Base-by-base conservation (phyloP, 2,888 invertebrate genomes). In the Drosophila merina region DNA sequence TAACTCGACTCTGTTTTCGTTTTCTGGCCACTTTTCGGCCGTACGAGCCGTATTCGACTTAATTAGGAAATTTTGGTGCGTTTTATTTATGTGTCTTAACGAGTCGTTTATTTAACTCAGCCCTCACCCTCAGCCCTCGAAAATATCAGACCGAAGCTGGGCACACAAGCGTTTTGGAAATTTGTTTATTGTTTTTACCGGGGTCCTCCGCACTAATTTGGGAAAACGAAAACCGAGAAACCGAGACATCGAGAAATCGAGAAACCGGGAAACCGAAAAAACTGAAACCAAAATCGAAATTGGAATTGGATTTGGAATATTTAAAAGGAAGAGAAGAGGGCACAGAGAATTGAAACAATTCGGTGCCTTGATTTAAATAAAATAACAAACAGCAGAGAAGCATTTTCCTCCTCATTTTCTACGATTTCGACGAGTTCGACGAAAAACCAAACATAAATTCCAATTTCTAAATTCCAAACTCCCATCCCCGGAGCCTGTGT, bases 71-170 rank as follows among this genome's bases (percentile, higher is more conserved):
- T 74, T 76, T 67, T 72, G 57, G 69, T 74, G 81, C 78, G 58
- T 86, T 79, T 84, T 85, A 81, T 87, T 88, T 86, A 88, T 86
- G 86, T 77, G 76, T 86, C 80, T 88, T 79, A 88, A 88, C 89
- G 83, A 88, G 77, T 88, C 81, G 87, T 88, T 86, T 80, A 86
- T 86, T 88, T 76, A 86, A 70, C 40, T 42, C 36, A 36, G 6
- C 33, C n/a, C 74, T 57, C 76, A 70, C 69, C 64, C 72, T 50
- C 79, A 26, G 40, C 63, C 31, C 49, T 30, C 64, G 28, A 5
- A n/a, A n/a, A 31, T 9, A 72, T 60, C 74, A 71, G 66, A 73
- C 75, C 64, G 76, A 80, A 74, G 76, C 83, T 72, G 68, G 66
- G 74, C 83, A 72, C 66, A 76, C 52, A 79, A 62, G 73, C 81